phyloP scores from a whole-genome alignment of 1,140 invertebrate species.

The Bacillus rossius region DNA sequence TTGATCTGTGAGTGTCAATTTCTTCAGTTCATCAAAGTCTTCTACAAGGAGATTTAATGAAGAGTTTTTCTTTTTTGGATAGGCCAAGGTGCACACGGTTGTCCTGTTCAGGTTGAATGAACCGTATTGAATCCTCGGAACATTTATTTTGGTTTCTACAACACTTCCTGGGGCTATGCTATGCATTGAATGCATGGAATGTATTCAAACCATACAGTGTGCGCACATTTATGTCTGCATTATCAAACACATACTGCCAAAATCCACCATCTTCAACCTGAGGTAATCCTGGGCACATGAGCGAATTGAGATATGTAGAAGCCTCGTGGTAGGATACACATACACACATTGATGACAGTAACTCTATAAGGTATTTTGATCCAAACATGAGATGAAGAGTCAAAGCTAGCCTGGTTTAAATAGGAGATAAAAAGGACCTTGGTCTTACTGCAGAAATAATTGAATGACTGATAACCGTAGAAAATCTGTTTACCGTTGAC shows the following conservation, averaged over 20 bases:
- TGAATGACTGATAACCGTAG: background rate
- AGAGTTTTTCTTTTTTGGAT: too few relatives aligned
- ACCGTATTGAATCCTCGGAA: too few relatives aligned
- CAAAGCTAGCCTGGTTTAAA: slow-evolving; percentile 5
- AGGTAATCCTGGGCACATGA: slow-evolving; percentile 6
- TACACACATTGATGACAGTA: slow-evolving; percentile 7
- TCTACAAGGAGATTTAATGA: too few relatives aligned
- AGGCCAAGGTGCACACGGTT: too few relatives aligned
- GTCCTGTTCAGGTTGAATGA: too few relatives aligned
- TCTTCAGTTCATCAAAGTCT: too few relatives aligned
- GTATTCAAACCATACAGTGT: slow-evolving; percentile 3
- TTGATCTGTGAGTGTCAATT: too few relatives aligned
- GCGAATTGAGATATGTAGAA: slow-evolving; percentile 4
- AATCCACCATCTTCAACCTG: slow-evolving; percentile 1
- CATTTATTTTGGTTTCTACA: too few relatives aligned
- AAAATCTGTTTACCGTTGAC: too few relatives aligned
- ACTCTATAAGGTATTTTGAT: slow-evolving; percentile 7
- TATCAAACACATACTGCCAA: background rate
- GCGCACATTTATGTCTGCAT: background rate
- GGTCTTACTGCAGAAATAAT: slow-evolving; percentile 4
- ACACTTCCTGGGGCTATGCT: too few relatives aligned
- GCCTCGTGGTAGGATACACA: slow-evolving; percentile 5
- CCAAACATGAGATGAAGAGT: slow-evolving; percentile 10
- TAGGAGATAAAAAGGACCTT: slow-evolving; percentile 1
- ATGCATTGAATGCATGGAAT: background rate